Conservation (phyloP, 2,113 vertebrate genomes). For the Loxodonta africana region DNA sequence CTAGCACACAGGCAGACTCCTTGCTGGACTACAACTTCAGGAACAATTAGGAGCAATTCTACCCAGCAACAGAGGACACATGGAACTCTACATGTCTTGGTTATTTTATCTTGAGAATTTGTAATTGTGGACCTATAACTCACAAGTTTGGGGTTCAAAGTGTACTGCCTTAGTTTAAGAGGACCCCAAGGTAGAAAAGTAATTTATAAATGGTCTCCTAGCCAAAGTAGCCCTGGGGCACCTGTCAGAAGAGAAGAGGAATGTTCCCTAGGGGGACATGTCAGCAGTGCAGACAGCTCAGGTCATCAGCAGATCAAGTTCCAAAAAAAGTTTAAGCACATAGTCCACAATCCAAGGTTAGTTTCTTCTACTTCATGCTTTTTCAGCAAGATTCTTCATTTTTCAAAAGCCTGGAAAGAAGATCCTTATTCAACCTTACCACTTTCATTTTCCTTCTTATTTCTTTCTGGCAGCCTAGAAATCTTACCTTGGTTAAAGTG, state of each 20-base stretch:
- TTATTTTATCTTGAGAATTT: slow-evolving; percentile 34
- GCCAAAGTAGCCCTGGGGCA: background rate
- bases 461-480: slow-evolving; percentile 34
- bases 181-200: slow-evolving; percentile 19
- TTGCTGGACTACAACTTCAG: background rate
- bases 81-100: background rate
- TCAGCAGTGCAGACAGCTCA: too few relatives aligned
- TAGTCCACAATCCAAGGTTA: background rate
- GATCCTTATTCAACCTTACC: background rate
- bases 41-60: background rate
- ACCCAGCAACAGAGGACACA: background rate
- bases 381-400: background rate
- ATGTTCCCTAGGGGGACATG: background rate
- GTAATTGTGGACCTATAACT: background rate
- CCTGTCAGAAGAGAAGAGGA: background rate
- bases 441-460: slow-evolving; percentile 32
- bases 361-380: background rate
- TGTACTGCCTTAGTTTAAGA: slow-evolving; percentile 14
- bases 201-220: background rate
- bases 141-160: slow-evolving; percentile 12
- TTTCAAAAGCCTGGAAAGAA: slow-evolving; percentile 1
- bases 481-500: background rate
- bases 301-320: background rate
- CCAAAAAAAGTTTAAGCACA: background rate
- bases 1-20: background rate